These are phyloP conservation scores for Tautogolabrus adspersus DNA, from an alignment of 2,113 vertebrate species.

Conservation along the genomic window DNA sequence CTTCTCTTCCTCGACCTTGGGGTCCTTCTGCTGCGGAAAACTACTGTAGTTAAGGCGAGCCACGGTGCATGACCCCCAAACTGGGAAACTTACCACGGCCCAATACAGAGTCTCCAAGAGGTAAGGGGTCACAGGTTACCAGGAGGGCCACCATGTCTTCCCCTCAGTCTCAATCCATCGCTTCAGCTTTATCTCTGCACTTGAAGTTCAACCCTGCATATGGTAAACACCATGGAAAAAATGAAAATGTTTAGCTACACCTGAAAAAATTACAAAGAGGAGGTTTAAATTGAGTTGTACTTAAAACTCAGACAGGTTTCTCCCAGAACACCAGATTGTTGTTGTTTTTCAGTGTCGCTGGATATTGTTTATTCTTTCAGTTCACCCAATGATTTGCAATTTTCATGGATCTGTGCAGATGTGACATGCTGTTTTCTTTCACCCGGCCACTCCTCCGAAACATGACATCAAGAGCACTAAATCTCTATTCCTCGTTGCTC, in stretches of 20 bases:
- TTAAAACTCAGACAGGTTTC: not conserved
- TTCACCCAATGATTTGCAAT: not conserved
- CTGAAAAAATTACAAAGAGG: constrained; percentile 16
- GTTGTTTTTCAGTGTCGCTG: constrained; percentile 16
- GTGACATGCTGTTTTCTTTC: constrained; percentile 8
- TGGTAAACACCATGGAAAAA: not conserved
- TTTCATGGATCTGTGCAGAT: constrained; percentile 12
- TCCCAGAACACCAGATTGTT: not conserved
- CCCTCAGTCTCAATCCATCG: constrained; percentile 18
- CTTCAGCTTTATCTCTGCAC: constrained; percentile 26
- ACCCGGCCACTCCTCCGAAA: not conserved
- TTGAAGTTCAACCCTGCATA: constrained; percentile 19
- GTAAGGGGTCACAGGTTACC: constrained; percentile 89
- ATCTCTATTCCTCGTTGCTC: constrained; percentile 1
- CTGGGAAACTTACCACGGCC: constrained; percentile 96
- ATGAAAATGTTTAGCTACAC: not conserved
- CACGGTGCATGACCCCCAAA: constrained; percentile 98
- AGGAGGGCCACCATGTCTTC: constrained; percentile 21
- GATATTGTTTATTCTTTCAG: constrained; percentile 13
- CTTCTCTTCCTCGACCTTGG: constrained; percentile 16
- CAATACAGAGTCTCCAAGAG: constrained; percentile 99
- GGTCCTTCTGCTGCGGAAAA: constrained; percentile 60
- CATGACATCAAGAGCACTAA: not conserved
- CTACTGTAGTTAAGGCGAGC: constrained; percentile 93
- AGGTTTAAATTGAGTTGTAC: constrained; percentile 14